Base-by-base conservation (phyloP, 2,888 invertebrate species). In the Noctua fimbriata region DNA sequence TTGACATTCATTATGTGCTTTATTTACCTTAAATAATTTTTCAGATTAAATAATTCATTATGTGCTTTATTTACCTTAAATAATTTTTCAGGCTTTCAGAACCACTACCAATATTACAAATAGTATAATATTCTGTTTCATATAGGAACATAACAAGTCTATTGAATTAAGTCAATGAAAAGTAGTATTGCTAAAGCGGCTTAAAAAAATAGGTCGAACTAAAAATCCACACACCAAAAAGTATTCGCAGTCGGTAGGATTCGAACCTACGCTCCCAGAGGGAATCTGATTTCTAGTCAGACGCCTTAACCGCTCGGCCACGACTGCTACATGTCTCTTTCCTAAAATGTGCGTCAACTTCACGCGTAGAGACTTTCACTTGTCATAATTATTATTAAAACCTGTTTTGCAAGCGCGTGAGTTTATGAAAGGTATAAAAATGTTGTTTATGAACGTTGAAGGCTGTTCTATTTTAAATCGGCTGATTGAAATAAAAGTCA, bases 231-330 rank as follows among this genome's bases (percentile, higher is more conserved):
- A 14, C 18, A 32, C 5, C 67, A 80, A 85, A 87, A 81, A 69
- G 60, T 0, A 2, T 90, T 88, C 98, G 98, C 98, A 98, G 98
- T 98, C 98, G 98, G 98, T 98, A 98, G 98, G 98, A 98, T 98
- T 98, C 98, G 98, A 98, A 98, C 98, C 98, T 98, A 98, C 98
- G 98, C 98, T 98, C 98, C 98, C 98, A 98, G 98, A 98, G 98
- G 98, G 98, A 98, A 98, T 98, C 98, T 98, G 98, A 98, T 98
- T 98, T 98, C 98, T 98, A 98, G 98, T 98, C 98, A 98, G 98
- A 98, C 98, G 98, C 98, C 98, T 98, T 98, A 98, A 98, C 98
- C 98, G 98, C 98, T 98, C 98, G 98, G 98, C 98, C 98, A 98
- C 98, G 98, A 98, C 98, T 98, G 98, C 98, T 69, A 0, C 36